These are phyloP conservation scores for Xylocopa sonorina DNA, from an alignment of 1,140 invertebrate genomes.

Conservation along the genomic window DNA sequence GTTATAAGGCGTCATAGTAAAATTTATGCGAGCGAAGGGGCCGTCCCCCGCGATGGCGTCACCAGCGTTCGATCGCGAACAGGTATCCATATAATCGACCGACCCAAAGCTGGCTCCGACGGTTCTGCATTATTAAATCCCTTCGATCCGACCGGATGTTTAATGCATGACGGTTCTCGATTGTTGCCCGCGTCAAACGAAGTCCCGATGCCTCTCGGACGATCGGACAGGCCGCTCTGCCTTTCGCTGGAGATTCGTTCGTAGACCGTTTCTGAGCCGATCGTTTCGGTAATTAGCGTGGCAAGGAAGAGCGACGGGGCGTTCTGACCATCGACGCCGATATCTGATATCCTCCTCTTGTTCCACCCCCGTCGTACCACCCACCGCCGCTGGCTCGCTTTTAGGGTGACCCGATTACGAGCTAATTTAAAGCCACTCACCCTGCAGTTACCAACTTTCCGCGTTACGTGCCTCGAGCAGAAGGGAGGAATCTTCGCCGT, in stretches of 20 bases:
- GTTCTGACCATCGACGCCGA: background rate
- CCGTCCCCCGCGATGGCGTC: background rate
- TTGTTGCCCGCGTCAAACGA: constrained; percentile 6
- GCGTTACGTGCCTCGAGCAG: background rate
- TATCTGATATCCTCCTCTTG: background rate
- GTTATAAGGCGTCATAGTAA: no score
- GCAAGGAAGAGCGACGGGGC: no score
- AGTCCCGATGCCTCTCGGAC: constrained; percentile 12
- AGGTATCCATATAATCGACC: constrained; percentile 2
- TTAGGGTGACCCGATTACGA: constrained; percentile 27
- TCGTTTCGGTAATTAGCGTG: constrained; percentile 22
- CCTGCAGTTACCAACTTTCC: background rate
- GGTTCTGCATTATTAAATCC: constrained; percentile 46
- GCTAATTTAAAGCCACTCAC: constrained; percentile 13
- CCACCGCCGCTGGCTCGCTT: background rate
- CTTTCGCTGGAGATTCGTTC: background rate
- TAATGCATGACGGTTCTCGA: constrained; percentile 33
- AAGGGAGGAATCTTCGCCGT: background rate
- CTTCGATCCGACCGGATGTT: constrained; percentile 34
- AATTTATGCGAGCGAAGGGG: constrained; percentile 26
- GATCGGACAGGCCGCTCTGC: background rate
- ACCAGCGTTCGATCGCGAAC: constrained; percentile 1
- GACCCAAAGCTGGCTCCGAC: background rate
- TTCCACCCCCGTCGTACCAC: background rate
- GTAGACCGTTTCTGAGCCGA: constrained; percentile 34